Conservation (phyloP, 2,797 vertebrate genomes). For the Podargus strigoides region DNA sequence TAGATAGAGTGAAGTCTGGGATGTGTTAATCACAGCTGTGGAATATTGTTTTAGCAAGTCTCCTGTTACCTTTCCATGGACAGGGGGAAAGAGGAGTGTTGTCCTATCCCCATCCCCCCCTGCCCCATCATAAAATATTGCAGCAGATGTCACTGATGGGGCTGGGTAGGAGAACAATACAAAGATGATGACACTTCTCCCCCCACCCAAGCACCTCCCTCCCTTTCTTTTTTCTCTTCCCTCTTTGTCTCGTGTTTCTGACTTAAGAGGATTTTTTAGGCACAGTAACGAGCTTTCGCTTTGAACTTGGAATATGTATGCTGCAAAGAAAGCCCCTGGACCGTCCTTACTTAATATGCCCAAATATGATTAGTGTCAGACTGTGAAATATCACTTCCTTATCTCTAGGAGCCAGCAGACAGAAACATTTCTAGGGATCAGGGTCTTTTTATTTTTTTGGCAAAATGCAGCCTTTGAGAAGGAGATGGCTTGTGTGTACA, state of each 20-base stretch:
- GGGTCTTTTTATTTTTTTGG: constrained; percentile 46
- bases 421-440: constrained; percentile 73
- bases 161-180: constrained; percentile 6
- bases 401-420: constrained; percentile 79
- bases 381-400: constrained; percentile 81
- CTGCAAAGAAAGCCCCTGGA: constrained; percentile 67
- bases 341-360: constrained; percentile 76
- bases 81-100: background rate
- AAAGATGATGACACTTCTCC: constrained; percentile 19
- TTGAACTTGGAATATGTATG: constrained; percentile 80
- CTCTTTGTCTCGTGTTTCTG: constrained; percentile 64
- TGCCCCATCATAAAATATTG: background rate
- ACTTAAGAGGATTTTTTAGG: constrained; percentile 79
- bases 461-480: constrained; percentile 51
- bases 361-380: constrained; percentile 83
- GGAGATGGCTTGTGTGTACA: constrained; percentile 1
- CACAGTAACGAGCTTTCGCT: constrained; percentile 73
- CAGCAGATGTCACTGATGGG: background rate
- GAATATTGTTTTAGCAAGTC: background rate
- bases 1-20: background rate
- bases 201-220: background rate
- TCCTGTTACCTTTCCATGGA: background rate
- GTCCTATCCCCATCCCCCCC: background rate
- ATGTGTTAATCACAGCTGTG: background rate
- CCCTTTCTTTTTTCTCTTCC: constrained; percentile 8